These are phyloP conservation scores for Oligia strigilis DNA, from an alignment of 2,888 invertebrate genomes.

Conservation along the genomic window DNA sequence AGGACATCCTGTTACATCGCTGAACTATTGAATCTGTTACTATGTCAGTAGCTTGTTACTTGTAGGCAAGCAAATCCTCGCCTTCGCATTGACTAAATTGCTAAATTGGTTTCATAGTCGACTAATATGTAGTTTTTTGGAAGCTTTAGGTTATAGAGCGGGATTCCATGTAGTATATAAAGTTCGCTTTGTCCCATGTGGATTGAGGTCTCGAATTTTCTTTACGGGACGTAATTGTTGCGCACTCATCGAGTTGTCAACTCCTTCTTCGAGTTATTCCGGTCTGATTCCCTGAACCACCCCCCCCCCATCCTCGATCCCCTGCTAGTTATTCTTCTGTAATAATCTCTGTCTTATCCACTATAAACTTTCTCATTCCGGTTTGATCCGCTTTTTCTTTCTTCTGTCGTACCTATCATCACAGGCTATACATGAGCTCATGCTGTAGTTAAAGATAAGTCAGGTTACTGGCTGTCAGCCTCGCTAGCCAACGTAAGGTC, in stretches of 20 bases:
- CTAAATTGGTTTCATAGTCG: not conserved
- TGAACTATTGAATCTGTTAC: constrained; percentile 17
- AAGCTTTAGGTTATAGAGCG: not conserved
- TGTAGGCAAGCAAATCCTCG: not conserved
- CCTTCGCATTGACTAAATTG: not conserved
- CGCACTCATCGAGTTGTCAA: not conserved
- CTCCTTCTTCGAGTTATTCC: not conserved
- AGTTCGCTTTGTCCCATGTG: not conserved
- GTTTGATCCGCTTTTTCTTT: not conserved
- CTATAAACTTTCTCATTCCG: too few relatives aligned
- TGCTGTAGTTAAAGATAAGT: not conserved
- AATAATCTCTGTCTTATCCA: too few relatives aligned
- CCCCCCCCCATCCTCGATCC: too few relatives aligned
- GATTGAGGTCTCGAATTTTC: not conserved
- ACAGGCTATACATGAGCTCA: not conserved
- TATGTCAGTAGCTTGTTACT: constrained; percentile 1
- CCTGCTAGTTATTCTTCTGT: too few relatives aligned
- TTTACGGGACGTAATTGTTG: not conserved
- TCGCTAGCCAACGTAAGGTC: not conserved
- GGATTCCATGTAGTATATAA: not conserved
- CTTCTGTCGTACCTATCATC: not conserved
- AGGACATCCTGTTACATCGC: constrained; percentile 48
- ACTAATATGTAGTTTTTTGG: not conserved
- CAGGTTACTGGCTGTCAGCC: not conserved
- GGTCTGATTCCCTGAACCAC: too few relatives aligned